A percentile compares a stretch with the other conserved stretches of the same genome.
These are phyloP conservation scores for Eubasilissa splendida DNA, from an alignment of 2,888 invertebrate species.

Conservation along the genomic window DNA sequence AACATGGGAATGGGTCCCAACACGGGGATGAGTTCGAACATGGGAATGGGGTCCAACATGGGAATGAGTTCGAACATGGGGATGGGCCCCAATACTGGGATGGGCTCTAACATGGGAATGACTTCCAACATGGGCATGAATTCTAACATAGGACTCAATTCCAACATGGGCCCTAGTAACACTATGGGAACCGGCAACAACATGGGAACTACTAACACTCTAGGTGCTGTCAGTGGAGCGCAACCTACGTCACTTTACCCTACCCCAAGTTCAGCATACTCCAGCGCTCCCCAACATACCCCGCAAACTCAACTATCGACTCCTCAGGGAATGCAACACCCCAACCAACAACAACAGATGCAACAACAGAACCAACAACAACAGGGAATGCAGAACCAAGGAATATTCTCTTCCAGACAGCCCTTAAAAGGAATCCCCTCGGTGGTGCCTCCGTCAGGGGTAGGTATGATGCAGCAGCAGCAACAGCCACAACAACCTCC, in stretches of 20 bases:
- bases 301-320: slow-evolving; percentile 58
- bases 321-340: slow-evolving; percentile 48
- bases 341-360: slow-evolving; percentile 60
- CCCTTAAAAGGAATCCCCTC: slow-evolving; percentile 68
- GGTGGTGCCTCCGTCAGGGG: slow-evolving; percentile 70
- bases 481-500: slow-evolving; percentile 65
- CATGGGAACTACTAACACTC: slow-evolving; percentile 59
- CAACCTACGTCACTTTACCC: slow-evolving; percentile 60
- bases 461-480: slow-evolving; percentile 61
- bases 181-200: slow-evolving; percentile 18
- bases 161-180: slow-evolving; percentile 6
- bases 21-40: slow-evolving; percentile 11
- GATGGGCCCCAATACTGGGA: slow-evolving; percentile 39
- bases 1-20: background rate
- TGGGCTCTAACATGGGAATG: slow-evolving; percentile 59
- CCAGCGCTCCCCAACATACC: slow-evolving; percentile 56
- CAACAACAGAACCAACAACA: slow-evolving; percentile 53
- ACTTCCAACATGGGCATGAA: slow-evolving; percentile 51
- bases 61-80: slow-evolving; percentile 1
- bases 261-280: slow-evolving; percentile 56
- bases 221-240: slow-evolving; percentile 59
- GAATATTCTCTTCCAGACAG: slow-evolving; percentile 61
- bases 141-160: slow-evolving; percentile 27
- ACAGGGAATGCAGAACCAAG: slow-evolving; percentile 60
- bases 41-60: slow-evolving; percentile 32